Evolutionary conservation across 2,113 vertebrate genomes (phyloP).

Genomic region (Triplophysa dalaica): DNA sequence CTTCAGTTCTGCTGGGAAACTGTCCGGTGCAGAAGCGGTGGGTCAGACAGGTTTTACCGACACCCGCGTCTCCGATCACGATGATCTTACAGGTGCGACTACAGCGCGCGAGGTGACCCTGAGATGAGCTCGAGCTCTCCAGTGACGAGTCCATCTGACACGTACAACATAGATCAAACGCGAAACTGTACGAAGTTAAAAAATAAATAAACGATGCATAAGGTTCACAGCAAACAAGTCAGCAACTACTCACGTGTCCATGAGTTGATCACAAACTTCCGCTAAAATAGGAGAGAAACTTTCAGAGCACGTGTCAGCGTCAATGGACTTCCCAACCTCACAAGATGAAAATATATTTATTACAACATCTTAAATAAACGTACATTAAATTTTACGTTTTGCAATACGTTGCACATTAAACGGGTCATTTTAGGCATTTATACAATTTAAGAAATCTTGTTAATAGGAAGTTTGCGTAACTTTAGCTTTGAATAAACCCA

Average conservation of each 20-base stretch:
- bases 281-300: background rate
- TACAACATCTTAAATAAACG: background rate
- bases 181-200: background rate
- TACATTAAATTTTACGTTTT: background rate
- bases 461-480: background rate
- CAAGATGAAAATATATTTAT: background rate
- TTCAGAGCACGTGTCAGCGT: background rate
- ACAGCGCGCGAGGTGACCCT: slow-evolving; percentile 65
- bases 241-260: background rate
- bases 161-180: background rate
- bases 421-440: too few relatives aligned
- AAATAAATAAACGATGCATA: background rate
- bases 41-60: slow-evolving; percentile 76
- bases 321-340: background rate
- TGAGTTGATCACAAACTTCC: slow-evolving; percentile 10
- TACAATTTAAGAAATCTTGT: too few relatives aligned
- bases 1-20: slow-evolving; percentile 69
- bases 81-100: slow-evolving; percentile 76
- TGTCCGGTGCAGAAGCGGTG: slow-evolving; percentile 72
- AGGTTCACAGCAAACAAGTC: background rate
- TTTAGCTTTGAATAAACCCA: background rate
- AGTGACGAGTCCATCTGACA: slow-evolving; percentile 64
- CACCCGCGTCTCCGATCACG: slow-evolving; percentile 75
- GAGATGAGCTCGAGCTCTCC: slow-evolving; percentile 72
- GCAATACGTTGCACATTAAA: background rate